These are phyloP conservation scores for Puma concolor DNA, from an alignment of 2,113 vertebrate species.

Conservation along the genomic window DNA sequence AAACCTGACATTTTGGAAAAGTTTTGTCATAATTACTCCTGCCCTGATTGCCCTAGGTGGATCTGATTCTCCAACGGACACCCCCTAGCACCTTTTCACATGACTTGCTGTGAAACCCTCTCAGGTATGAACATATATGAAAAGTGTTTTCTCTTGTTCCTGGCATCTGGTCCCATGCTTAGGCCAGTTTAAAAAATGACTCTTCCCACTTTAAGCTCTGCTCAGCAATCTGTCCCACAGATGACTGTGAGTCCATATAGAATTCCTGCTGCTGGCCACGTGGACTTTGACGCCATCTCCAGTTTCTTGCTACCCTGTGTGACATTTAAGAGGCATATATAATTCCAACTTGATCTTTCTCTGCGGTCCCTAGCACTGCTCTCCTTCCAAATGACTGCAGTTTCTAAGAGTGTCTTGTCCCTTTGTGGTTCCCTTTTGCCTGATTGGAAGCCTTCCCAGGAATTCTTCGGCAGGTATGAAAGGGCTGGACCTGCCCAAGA, in stretches of 20 bases:
- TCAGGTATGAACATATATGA: neutral
- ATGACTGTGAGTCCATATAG: neutral
- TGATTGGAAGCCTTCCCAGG: neutral
- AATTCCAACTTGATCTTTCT: neutral
- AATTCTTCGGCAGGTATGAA: neutral
- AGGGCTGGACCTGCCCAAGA: neutral
- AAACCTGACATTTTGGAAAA: neutral
- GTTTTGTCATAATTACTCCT: neutral
- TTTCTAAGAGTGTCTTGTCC: neutral
- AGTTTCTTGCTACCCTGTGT: neutral
- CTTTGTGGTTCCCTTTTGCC: neutral
- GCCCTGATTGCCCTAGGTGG: neutral
- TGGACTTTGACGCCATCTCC: neutral
- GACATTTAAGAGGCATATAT: conserved; percentile 42
- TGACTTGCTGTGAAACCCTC: neutral
- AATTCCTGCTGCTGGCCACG: neutral
- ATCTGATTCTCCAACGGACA: neutral
- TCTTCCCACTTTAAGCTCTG: neutral
- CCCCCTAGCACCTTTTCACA: neutral
- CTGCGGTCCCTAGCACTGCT: neutral
- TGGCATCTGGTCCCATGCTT: neutral
- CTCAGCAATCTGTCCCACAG: neutral
- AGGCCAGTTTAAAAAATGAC: neutral
- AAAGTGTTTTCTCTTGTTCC: neutral
- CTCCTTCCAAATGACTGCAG: neutral